A percentile compares a stretch with the other conserved stretches of the same genome.
These are phyloP conservation scores for Cremastobaeus sp. DNA, from an alignment of 2,888 invertebrate species.

Conservation along the genomic window DNA sequence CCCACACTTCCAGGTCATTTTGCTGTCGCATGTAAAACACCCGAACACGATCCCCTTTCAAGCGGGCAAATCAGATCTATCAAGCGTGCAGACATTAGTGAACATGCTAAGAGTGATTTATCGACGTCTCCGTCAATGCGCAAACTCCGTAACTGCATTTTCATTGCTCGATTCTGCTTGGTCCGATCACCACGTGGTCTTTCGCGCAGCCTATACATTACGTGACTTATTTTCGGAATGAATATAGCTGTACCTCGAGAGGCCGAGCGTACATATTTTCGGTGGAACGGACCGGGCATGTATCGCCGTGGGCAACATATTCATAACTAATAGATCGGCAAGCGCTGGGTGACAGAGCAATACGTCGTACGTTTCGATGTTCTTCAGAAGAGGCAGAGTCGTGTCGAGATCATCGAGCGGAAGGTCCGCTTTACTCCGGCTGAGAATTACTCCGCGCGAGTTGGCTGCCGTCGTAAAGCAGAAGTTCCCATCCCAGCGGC, in stretches of 20 bases:
- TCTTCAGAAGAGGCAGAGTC: slow-evolving; percentile 63
- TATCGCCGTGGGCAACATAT: slow-evolving; percentile 77
- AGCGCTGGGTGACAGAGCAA: slow-evolving; percentile 76
- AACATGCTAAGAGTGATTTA: slow-evolving; percentile 42
- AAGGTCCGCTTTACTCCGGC: slow-evolving; percentile 67
- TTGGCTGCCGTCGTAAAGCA: slow-evolving; percentile 32
- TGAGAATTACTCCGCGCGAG: slow-evolving; percentile 68
- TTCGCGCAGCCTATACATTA: slow-evolving; percentile 65
- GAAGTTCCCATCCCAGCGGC: not conserved
- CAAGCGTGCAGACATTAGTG: slow-evolving; percentile 20
- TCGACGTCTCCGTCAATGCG: slow-evolving; percentile 32
- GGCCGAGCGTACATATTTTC: slow-evolving; percentile 72
- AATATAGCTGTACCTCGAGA: slow-evolving; percentile 67
- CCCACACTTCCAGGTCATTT: too few relatives aligned
- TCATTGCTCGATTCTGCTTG: slow-evolving; percentile 47
- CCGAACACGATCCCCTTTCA: slow-evolving; percentile 30
- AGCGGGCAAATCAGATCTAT: slow-evolving; percentile 36
- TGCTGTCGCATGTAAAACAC: too few relatives aligned
- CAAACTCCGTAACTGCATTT: slow-evolving; percentile 38
- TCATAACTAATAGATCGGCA: slow-evolving; percentile 78
- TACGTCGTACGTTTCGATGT: slow-evolving; percentile 76
- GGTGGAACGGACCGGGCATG: slow-evolving; percentile 72
- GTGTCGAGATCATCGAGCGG: slow-evolving; percentile 67
- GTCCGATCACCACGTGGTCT: slow-evolving; percentile 47
- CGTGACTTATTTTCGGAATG: slow-evolving; percentile 72